phyloP scores from a whole-genome alignment of 1,140 invertebrate genomes.

The Phenacoccus solenopsis region DNA sequence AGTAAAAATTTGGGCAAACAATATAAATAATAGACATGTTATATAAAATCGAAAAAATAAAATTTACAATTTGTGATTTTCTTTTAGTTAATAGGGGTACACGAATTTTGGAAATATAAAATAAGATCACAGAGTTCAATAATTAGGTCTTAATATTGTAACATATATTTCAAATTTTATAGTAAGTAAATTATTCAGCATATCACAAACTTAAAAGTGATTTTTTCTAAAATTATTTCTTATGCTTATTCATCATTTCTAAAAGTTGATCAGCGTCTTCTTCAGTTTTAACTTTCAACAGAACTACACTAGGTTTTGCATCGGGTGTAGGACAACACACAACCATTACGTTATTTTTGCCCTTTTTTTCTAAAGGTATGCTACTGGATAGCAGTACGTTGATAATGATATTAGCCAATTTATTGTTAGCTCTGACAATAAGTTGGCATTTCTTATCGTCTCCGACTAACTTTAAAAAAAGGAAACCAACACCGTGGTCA shows the following conservation, averaged over 20 bases:
- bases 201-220: too few species aligned
- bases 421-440: background rate
- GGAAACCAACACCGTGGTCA: background rate
- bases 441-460: conserved; percentile 6
- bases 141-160: too few species aligned
- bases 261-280: background rate
- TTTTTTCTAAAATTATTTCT: background rate
- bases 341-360: background rate
- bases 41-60: too few species aligned
- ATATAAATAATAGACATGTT: too few species aligned
- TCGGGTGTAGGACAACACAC: background rate
- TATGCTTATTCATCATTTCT: background rate
- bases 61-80: too few species aligned
- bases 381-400: background rate
- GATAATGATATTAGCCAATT: background rate
- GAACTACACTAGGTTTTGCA: background rate
- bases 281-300: background rate
- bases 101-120: too few species aligned
- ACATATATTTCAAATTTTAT: too few species aligned
- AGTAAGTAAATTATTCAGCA: too few species aligned
- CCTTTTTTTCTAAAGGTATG: background rate
- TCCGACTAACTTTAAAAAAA: background rate
- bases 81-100: too few species aligned
- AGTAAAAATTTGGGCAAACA: too few species aligned
- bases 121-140: too few species aligned